These are phyloP conservation scores for Ferrisia virgata DNA, from an alignment of 2,888 invertebrate genomes.

Conservation along the genomic window DNA sequence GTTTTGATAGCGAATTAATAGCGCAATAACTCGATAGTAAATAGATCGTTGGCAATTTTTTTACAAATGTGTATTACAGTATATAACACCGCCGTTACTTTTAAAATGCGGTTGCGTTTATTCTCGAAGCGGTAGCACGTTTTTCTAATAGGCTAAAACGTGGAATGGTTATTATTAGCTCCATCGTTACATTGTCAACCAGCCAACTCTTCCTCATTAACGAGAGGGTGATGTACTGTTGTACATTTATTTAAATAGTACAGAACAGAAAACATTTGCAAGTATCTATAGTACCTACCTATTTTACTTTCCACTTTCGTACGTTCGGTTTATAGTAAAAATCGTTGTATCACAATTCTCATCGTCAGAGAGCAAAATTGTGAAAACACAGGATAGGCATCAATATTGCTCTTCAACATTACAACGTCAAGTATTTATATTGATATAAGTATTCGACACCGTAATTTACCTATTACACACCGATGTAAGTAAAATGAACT, in stretches of 20 bases:
- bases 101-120: neutral
- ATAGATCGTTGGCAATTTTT: no score
- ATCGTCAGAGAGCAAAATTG: no score
- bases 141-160: neutral
- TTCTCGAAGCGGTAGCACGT: neutral
- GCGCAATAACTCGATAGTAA: no score
- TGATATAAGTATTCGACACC: no score
- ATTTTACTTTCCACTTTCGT: no score
- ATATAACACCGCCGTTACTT: neutral
- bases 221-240: neutral
- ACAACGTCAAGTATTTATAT: no score
- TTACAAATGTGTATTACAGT: no score
- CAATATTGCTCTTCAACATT: no score
- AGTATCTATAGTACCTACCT: neutral
- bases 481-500: no score
- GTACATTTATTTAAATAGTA: neutral
- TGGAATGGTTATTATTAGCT: neutral
- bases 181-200: slow-evolving; percentile 12
- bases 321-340: neutral
- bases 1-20: neutral
- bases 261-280: neutral
- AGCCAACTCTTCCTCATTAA: slow-evolving; percentile 15
- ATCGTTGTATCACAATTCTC: no score
- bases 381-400: no score
- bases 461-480: no score